Conservation (phyloP, 1,140 invertebrate species). For the Euschistus heros region DNA sequence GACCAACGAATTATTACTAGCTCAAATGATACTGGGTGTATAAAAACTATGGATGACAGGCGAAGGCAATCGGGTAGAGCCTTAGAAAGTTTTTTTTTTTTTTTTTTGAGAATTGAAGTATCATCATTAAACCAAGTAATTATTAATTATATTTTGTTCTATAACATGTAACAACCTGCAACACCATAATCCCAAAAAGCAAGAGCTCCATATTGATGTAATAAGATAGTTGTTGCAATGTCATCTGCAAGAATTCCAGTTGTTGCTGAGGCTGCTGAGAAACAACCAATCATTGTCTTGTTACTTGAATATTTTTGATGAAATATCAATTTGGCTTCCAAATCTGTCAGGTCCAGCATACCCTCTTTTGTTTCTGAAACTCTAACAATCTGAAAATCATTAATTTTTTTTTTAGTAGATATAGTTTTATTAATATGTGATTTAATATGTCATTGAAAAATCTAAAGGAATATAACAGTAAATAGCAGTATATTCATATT, state of each 20-base stretch:
- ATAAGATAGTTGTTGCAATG: conserved; percentile 63
- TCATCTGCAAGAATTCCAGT: conserved; percentile 81
- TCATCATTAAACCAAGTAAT: not conserved
- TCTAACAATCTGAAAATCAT: conserved; percentile 51
- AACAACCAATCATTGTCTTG: conserved; percentile 67
- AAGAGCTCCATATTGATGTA: conserved; percentile 72
- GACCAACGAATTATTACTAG: no score
- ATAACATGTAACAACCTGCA: conserved; percentile 40
- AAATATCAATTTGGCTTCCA: conserved; percentile 58
- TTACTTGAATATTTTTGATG: conserved; percentile 39
- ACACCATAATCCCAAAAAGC: conserved; percentile 86
- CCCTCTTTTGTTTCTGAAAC: conserved; percentile 68
- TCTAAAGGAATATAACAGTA: no score
- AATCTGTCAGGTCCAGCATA: conserved; percentile 62
- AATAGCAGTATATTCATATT: no score
- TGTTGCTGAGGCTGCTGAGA: conserved; percentile 77
- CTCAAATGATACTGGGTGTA: no score
- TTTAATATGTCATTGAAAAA: no score
- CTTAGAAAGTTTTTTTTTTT: no score
- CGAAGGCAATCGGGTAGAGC: no score
- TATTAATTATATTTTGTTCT: not conserved
- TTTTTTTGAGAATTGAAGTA: no score
- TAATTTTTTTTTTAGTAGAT: no score
- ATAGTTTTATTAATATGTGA: no score
- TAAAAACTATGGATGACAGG: no score